Evolutionary conservation across 1,140 invertebrate genomes (phyloP), one percentile per base, ranked within the genome.

Genomic region (Habropoda laboriosa): DNA sequence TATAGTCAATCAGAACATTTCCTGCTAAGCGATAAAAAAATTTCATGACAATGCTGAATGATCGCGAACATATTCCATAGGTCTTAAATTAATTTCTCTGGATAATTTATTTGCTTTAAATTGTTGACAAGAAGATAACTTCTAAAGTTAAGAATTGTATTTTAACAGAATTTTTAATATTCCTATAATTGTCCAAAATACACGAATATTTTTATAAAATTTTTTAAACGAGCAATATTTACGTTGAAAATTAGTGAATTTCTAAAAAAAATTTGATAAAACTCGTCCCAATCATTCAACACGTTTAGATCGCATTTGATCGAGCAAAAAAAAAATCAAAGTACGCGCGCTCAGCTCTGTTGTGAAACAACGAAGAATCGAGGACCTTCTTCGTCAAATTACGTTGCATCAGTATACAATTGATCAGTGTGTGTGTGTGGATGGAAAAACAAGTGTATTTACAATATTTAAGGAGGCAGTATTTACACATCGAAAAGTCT

Each of bases 401-500:
- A 32, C 42, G 24, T 49, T 30, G 53, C 7, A 12, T 47, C n/a
- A n/a, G 24, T 66, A 53, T 40, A 64, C 24, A 66, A 53, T 64
- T 53, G 8, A 21, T 47, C 27, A 8, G 51, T 70, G 35, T 42
- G 24, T 45, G 32, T 42, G 40, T 47, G 63, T 64, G 16, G 2
- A 18, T 66, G 42, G 38, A 42, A 42, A 75, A 64, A 75, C 47
- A 60, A 66, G 47, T 75, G 60, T 75, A 75, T 66, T 53, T 75
- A 75, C 60, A 75, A 16, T 66, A 75, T 66, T 24, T 38, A 27
- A 40, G n/a, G 35, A 75, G 27, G 64, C 30, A 38, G 16, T 42
- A 75, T 75, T 13, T 66, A 66, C 60, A 75, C 8, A 5, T 61
- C 40, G 40, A 49, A 45, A 13, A 21, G 35, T 51, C 13, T 51